Evolutionary conservation across 2,113 vertebrate genomes (phyloP).

Genomic region (Eleginops maclovinus): DNA sequence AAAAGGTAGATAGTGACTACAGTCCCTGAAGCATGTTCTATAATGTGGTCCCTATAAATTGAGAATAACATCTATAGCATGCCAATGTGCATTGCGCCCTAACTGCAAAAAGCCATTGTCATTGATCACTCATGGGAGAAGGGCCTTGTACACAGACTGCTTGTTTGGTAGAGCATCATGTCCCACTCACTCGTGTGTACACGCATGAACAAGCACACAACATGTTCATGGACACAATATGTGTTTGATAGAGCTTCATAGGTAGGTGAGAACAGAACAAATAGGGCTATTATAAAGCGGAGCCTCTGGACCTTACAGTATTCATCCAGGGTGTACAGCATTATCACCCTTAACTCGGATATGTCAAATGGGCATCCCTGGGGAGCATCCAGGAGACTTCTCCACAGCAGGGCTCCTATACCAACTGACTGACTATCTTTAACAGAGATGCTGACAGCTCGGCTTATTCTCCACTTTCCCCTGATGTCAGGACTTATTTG

Average conservation of each 20-base stretch:
- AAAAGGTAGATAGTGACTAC: constrained; percentile 71
- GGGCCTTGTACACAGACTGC: not conserved
- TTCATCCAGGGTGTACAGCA: constrained; percentile 39
- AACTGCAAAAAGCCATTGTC: constrained; percentile 21
- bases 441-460: constrained; percentile 63
- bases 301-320: constrained; percentile 24
- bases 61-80: constrained; percentile 34
- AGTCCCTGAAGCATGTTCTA: constrained; percentile 64
- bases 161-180: not conserved
- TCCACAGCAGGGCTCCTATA: constrained; percentile 47
- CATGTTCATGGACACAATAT: not conserved
- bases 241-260: not conserved
- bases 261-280: not conserved
- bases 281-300: not conserved
- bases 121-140: constrained; percentile 17
- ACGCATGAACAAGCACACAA: not conserved
- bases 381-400: constrained; percentile 45
- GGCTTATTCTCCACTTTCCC: constrained; percentile 53
- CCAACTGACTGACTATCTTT: constrained; percentile 41
- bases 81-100: not conserved
- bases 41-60: constrained; percentile 58
- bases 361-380: constrained; percentile 57
- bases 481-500: constrained; percentile 57
- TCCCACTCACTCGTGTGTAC: not conserved
- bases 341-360: constrained; percentile 65